phyloP scores from a whole-genome alignment of 2,888 invertebrate species.

The Leptopilina syphax region DNA sequence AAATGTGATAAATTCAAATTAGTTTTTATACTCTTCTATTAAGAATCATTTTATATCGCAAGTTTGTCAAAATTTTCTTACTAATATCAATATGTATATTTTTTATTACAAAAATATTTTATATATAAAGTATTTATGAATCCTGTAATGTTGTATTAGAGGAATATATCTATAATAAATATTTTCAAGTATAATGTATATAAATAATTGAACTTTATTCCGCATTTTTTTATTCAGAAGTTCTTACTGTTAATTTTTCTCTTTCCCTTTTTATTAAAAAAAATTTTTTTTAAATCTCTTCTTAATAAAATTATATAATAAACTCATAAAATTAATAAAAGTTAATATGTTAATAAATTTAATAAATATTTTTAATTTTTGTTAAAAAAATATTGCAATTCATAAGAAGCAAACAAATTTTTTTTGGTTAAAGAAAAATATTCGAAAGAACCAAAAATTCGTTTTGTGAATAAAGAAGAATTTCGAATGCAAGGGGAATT shows the following conservation, averaged over 20 bases:
- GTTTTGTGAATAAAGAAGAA: background rate
- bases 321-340: no score
- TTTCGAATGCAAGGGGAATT: background rate
- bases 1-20: conserved; percentile 2
- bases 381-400: no score
- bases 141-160: background rate
- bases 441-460: no score
- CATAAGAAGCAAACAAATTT: no score
- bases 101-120: background rate
- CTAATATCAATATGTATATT: background rate
- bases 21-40: conserved; percentile 29
- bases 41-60: background rate
- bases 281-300: no score
- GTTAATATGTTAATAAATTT: no score
- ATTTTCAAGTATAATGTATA: background rate
- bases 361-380: no score
- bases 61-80: background rate
- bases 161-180: conserved; percentile 9
- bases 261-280: no score
- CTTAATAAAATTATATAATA: no score
- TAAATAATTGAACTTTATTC: background rate
- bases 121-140: conserved; percentile 1
- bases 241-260: no score
- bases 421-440: background rate
- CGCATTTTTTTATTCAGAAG: no score